Evolutionary conservation across 1,140 invertebrate genomes (phyloP), one percentile per base, ranked within the genome.

Genomic region (Drosophila guanche): DNA sequence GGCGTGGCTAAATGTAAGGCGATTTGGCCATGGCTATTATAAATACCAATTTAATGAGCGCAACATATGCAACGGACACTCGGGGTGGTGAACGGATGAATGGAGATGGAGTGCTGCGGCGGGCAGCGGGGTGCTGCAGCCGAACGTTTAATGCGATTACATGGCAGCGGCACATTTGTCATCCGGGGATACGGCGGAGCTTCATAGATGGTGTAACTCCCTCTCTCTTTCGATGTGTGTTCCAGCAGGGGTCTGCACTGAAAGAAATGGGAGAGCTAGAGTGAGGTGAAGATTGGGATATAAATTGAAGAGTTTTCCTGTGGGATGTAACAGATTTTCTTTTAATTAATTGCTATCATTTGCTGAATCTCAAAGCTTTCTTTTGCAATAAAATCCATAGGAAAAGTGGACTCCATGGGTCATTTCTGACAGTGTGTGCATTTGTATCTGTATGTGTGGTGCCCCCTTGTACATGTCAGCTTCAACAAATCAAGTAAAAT

Each of bases 21-120:
- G 81, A 86, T 85, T 85, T 85, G 52, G 77, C 68, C 74, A 58
- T 41, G 73, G 72, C 77, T 73, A 86, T 86, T 86, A 88, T 86
- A 86, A 86, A 86, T 86, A 86, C 83, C 79, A 88, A 86, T 86
- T 83, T 88, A 86, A 86, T 86, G 83, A 86, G 83, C 83, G 78
- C 78, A 80, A 81, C 83, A 88, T 88, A 81, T 88, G 81, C 81
- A 88, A 63, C 74, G 61, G 59, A 43, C 66, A 45, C 58, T 37
- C 46, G 46, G 27, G 57, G 42, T 43, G 40, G 10, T 37, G 47
- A 5, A 4, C 47, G 47, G 10, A 10, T 29, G 40, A 23, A 54
- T 8, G 47, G 41, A 25, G 56, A 58, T 27, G 42, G 43, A 43
- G 51, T 41, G 56, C 53, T 42, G 37, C 56, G 47, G 48, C 54